Evolutionary conservation across 2,113 vertebrate species (phyloP), one percentile per base, ranked within the genome.

Genomic region (Chionis minor): DNA sequence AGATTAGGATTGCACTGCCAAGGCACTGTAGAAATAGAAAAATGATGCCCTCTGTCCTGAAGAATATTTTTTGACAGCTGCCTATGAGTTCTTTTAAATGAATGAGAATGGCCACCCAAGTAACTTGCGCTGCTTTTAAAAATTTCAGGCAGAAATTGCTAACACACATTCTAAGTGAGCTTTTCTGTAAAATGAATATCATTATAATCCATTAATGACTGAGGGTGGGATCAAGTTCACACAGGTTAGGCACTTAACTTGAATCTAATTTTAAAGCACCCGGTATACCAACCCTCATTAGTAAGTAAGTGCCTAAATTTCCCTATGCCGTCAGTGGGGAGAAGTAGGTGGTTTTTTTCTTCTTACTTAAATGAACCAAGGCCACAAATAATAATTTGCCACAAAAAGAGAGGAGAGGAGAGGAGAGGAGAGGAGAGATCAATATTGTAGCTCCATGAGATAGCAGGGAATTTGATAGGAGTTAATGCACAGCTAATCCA

Each of bases 181-280:
- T 59, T 92, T 88, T 83, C 66, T 69, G 49, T 90, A 86, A 84
- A 88, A 92, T 71, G 42, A 71, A 44, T 88, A 81, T 93, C 28
- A 71, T 92, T 96, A 88, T 67, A 90, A 90, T 35, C 72, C 72
- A 51, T 93, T 95, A 95, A 92, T 81, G 77, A 81, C 83, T 84
- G 65, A 91, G 61, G 33, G n/a, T 83, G 47, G 70, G 56, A 91
- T 92, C 52, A 87, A 44, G 87, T 96, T 96, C 84, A 91, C 33
- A 27, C 56, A 85, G 78, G 89, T 94, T 94, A 96, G 84, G n/a
- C 73, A 89, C 33, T 96, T 95, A 90, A 88, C 71, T 74, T 91
- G 77, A 80, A 85, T 89, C 52, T 94, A 81, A 85, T 92, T 96
- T 94, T 94, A 84, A 86, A 80, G 47, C 0, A 2, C 28, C 82